Percentiles rank a stretch among this genome's conserved stretches.
These are phyloP conservation scores for Pangasius mekongensis DNA, from an alignment of 2,797 vertebrate genomes.

Conservation along the genomic window DNA sequence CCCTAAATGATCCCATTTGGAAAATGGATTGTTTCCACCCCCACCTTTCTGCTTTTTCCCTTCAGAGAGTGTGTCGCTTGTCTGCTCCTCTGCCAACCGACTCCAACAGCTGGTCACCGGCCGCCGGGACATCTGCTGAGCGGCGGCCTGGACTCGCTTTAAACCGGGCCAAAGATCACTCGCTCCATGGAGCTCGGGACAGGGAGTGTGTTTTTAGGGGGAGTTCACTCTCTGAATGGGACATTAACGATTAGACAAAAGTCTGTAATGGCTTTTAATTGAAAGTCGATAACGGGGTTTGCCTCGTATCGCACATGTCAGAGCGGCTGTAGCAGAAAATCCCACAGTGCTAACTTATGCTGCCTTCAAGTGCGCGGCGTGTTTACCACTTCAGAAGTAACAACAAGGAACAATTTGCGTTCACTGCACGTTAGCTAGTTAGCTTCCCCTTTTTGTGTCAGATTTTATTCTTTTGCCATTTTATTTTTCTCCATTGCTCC, in stretches of 20 bases:
- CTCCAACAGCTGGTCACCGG: constrained; percentile 91
- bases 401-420: neutral
- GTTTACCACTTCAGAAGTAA: neutral
- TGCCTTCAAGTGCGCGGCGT: neutral
- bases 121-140: constrained; percentile 63
- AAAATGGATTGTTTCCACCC: constrained; percentile 83
- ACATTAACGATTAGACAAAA: constrained; percentile 84
- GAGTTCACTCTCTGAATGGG: constrained; percentile 76
- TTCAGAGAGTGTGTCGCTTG: constrained; percentile 75
- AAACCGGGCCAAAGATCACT: constrained; percentile 62
- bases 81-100: constrained; percentile 77
- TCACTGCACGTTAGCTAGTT: neutral
- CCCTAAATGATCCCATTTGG: constrained; percentile 88
- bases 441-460: neutral
- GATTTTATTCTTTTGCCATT: neutral
- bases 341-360: constrained; percentile 17
- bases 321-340: constrained; percentile 14
- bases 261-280: constrained; percentile 85
- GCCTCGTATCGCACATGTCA: constrained; percentile 76
- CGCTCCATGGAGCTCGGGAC: constrained; percentile 59
- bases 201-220: constrained; percentile 50
- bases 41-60: constrained; percentile 69
- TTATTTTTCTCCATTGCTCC: neutral
- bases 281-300: constrained; percentile 80
- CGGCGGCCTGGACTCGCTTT: constrained; percentile 59